These are phyloP conservation scores for Aleiodes sp. DNA, from an alignment of 1,140 invertebrate genomes.

Conservation along the genomic window DNA sequence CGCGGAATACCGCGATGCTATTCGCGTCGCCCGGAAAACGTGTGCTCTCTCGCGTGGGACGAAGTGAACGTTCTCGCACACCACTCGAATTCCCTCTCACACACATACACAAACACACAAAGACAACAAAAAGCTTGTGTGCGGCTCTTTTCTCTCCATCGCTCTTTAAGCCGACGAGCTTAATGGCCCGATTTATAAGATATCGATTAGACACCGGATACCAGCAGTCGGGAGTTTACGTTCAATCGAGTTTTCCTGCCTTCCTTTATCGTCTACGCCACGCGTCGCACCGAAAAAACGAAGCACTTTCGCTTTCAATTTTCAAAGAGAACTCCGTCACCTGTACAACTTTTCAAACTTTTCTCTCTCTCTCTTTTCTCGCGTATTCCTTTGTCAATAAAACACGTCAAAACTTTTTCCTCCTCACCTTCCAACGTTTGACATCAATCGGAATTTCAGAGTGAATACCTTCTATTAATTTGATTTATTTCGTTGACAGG, in stretches of 20 bases:
- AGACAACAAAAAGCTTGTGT: too few species aligned
- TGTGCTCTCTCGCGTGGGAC: background rate
- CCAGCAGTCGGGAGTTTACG: constrained; percentile 5
- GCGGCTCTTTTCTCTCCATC: background rate
- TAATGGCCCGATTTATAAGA: constrained; percentile 38
- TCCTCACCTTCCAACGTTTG: too few species aligned
- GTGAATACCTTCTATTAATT: too few species aligned
- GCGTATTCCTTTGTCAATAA: too few species aligned
- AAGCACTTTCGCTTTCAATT: background rate
- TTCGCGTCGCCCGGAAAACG: constrained; percentile 2
- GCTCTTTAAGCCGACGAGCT: constrained; percentile 23
- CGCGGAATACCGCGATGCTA: constrained; percentile 4
- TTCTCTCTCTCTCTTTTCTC: too few species aligned
- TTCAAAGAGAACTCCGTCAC: too few species aligned
- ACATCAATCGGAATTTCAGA: too few species aligned
- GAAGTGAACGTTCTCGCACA: constrained; percentile 3
- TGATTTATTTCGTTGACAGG: too few species aligned
- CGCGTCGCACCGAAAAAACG: background rate
- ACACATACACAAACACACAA: too few species aligned
- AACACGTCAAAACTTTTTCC: too few species aligned
- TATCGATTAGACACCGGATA: constrained; percentile 30
- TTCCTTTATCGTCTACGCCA: background rate
- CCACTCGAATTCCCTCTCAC: background rate
- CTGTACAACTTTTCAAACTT: too few species aligned
- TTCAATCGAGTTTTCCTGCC: background rate